Evolutionary conservation across 2,888 invertebrate genomes (phyloP).

Genomic region (Apoda limacodes): DNA sequence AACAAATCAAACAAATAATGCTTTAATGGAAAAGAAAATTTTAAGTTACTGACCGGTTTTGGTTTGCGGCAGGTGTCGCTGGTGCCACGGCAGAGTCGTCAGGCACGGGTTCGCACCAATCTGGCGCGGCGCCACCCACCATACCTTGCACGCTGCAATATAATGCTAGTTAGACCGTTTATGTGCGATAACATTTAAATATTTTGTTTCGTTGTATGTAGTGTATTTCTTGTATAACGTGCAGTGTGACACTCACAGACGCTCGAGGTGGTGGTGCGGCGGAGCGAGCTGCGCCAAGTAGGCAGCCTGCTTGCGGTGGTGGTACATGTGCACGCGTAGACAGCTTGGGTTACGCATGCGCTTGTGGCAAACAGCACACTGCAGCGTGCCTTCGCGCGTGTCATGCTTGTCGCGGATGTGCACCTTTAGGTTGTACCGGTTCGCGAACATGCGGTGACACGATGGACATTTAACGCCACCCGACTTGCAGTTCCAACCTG

Average conservation of each 20-base stretch:
- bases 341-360: slow-evolving; percentile 74
- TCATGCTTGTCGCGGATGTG: slow-evolving; percentile 80
- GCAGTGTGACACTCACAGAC: slow-evolving; percentile 41
- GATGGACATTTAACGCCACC: slow-evolving; percentile 73
- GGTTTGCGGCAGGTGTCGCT: no score
- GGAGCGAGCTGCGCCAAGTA: slow-evolving; percentile 49
- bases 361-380: slow-evolving; percentile 78
- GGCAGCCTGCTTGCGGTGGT: slow-evolving; percentile 72
- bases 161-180: no score
- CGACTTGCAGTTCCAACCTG: slow-evolving; percentile 59
- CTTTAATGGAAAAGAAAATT: no score
- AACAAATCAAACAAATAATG: no score
- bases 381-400: slow-evolving; percentile 73
- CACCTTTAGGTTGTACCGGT: slow-evolving; percentile 77
- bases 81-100: no score
- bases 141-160: no score
- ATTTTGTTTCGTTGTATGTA: no score
- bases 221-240: no score
- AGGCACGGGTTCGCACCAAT: no score
- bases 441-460: slow-evolving; percentile 73
- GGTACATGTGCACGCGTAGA: slow-evolving; percentile 74
- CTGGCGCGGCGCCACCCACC: no score
- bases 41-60: no score
- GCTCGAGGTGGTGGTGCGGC: slow-evolving; percentile 40
- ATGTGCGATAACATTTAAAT: no score